Base-by-base conservation (phyloP, 2,888 invertebrate genomes). In the Cryptosula pallasiana region DNA sequence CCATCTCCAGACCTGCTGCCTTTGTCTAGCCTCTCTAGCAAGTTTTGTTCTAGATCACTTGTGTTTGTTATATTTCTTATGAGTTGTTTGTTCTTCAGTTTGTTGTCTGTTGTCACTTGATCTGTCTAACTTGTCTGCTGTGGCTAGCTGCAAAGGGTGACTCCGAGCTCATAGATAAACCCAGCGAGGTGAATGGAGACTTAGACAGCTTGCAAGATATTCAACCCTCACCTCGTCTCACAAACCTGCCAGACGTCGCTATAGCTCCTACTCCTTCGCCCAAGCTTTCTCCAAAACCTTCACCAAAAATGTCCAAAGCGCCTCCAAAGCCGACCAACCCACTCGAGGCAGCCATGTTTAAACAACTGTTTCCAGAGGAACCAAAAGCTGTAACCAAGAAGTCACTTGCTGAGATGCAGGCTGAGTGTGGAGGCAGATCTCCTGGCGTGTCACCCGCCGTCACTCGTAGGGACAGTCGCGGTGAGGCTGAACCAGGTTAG, bases 301-400 rank as follows among this genome's bases (percentile, higher is more conserved):
- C 29, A 3, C 25, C 63, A 29, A 25, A 25, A 27, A 2, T 29
- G 2, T 2, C 32, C 63, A 5, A 29, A 3, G 3, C 2, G 2
- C 63, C 63, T 13, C 29, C 27, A 25, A 5, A 27, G 13, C 63
- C 63, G 27, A 32, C 3, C 13, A 63, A 63, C 32, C 34, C 63
- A 27, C 63, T 63, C 25, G 63, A 63, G 13, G 63, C 63, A 3
- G 63, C 63, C 29, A 63, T 63, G 63, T 63, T 63, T 34, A 63
- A 63, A 27, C 63, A 63, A n/a, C 63, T 63, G 3, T 63, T 63
- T 27, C 63, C 63, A 2, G 63, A 63, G 32, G 63, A 20, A 32
- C 29, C 63, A 2, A 63, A 63, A 32, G 63, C n/a, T 32, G 63
- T 32, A 13, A 32, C 32, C 13, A 63, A 34, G 32, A 63, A 63